These are phyloP conservation scores for Myoxocephalus aenaeus DNA, from an alignment of 2,797 vertebrate species.

Conservation along the genomic window DNA sequence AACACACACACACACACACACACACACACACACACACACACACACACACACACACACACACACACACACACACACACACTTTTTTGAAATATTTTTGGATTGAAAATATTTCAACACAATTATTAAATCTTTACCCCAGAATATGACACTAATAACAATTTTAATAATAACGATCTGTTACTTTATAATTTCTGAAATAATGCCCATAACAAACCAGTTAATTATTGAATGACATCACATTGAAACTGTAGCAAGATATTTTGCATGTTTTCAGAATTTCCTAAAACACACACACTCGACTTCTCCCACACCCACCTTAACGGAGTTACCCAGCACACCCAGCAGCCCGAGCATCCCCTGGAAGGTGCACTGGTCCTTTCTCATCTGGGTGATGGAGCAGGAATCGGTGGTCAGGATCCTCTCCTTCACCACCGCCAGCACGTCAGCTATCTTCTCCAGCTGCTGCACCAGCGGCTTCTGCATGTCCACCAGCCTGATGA, in stretches of 20 bases:
- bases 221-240: neutral
- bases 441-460: slow-evolving; percentile 81
- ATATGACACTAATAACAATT: neutral
- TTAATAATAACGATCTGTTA: neutral
- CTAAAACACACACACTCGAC: neutral
- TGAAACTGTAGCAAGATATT: neutral
- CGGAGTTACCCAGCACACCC: slow-evolving; percentile 49
- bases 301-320: slow-evolving; percentile 46
- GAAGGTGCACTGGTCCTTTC: slow-evolving; percentile 76
- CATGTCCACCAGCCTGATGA: slow-evolving; percentile 86
- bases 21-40: too few species aligned
- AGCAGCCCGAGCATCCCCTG: slow-evolving; percentile 65
- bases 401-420: slow-evolving; percentile 88
- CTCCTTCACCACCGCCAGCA: slow-evolving; percentile 89
- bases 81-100: neutral
- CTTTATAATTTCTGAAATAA: neutral
- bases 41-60: too few species aligned
- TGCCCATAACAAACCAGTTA: neutral
- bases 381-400: slow-evolving; percentile 83
- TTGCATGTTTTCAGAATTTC: neutral
- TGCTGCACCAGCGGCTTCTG: slow-evolving; percentile 85
- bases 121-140: neutral
- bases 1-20: too few species aligned
- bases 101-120: neutral
- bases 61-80: neutral